These are phyloP conservation scores for Neodiprion lecontei DNA, from an alignment of 1,140 invertebrate species.

Conservation along the genomic window DNA sequence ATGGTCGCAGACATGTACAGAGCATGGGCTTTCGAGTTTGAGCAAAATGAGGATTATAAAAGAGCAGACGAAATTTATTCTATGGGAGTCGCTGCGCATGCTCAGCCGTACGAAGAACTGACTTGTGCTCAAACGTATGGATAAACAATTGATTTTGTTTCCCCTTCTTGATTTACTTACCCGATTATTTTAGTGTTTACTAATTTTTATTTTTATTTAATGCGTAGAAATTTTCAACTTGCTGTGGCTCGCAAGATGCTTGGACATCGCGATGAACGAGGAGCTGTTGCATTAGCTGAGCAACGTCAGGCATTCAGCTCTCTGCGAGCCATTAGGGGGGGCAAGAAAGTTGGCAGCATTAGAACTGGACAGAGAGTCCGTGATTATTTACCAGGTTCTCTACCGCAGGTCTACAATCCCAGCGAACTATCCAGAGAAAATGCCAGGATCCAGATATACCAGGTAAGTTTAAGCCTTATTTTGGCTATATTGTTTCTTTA, in stretches of 20 bases:
- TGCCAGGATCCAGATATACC: constrained; percentile 51
- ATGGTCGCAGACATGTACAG: constrained; percentile 79
- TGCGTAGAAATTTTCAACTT: constrained; percentile 68
- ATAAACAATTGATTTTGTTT: constrained; percentile 22
- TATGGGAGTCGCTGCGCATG: constrained; percentile 71
- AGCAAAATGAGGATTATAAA: constrained; percentile 76
- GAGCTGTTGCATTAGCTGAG: constrained; percentile 66
- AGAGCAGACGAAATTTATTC: constrained; percentile 78
- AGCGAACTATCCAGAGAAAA: constrained; percentile 43
- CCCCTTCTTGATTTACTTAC: constrained; percentile 19
- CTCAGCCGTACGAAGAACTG: constrained; percentile 77
- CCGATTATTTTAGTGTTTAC: constrained; percentile 29
- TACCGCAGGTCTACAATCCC: constrained; percentile 43
- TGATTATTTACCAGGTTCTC: constrained; percentile 49
- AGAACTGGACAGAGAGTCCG: constrained; percentile 60
- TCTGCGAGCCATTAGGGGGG: constrained; percentile 67
- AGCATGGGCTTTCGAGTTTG: constrained; percentile 83
- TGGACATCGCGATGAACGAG: constrained; percentile 65
- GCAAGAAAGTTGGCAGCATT: constrained; percentile 58
- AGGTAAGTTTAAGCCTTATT: constrained; percentile 38
- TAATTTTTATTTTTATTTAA: neutral
- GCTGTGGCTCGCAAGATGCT: constrained; percentile 67
- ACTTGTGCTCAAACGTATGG: constrained; percentile 73
- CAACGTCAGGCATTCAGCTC: constrained; percentile 77
- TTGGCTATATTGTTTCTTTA: neutral